A percentile compares a stretch with the other conserved stretches of the same genome.
Evolutionary conservation across 2,888 invertebrate genomes (phyloP).

Genomic region (Lepidocyrtinus sp.): DNA sequence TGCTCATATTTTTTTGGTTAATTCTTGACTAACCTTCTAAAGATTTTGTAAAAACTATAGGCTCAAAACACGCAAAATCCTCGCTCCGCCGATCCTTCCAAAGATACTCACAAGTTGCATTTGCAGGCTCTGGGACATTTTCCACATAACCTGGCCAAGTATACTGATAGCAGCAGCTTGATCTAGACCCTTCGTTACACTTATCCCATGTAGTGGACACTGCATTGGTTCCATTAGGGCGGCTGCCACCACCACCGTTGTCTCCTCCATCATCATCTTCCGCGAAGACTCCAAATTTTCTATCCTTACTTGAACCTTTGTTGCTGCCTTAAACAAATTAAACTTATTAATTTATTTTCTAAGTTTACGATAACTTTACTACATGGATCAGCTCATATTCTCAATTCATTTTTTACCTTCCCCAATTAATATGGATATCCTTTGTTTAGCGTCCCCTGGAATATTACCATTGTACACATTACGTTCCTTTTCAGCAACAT

Average conservation of each 20-base stretch:
- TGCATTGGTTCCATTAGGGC: not conserved
- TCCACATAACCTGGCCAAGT: slow-evolving; percentile 39
- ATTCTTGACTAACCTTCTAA: not conserved
- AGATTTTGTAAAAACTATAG: slow-evolving; percentile 40
- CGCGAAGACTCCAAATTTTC: not conserved
- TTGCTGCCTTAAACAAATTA: not conserved
- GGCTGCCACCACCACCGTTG: not conserved
- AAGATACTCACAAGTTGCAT: slow-evolving; percentile 50
- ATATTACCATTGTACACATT: slow-evolving; percentile 24
- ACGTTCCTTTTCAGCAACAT: not conserved
- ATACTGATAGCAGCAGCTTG: slow-evolving; percentile 50
- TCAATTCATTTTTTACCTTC: not conserved
- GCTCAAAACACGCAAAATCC: slow-evolving; percentile 49
- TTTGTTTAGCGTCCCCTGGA: slow-evolving; percentile 9
- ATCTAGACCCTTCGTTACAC: not conserved
- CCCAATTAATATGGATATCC: slow-evolving; percentile 43
- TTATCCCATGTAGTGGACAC: slow-evolving; percentile 20
- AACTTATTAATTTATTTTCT: not conserved
- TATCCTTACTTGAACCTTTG: not conserved
- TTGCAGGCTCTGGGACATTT: slow-evolving; percentile 9
- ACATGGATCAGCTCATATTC: not conserved
- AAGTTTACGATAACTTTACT: not conserved
- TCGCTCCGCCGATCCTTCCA: slow-evolving; percentile 3
- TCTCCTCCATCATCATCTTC: slow-evolving; percentile 21
- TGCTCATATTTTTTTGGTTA: not conserved